Evolutionary conservation across 2,113 vertebrate species (phyloP), one percentile per base, ranked within the genome.

Genomic region (Scomber scombrus): DNA sequence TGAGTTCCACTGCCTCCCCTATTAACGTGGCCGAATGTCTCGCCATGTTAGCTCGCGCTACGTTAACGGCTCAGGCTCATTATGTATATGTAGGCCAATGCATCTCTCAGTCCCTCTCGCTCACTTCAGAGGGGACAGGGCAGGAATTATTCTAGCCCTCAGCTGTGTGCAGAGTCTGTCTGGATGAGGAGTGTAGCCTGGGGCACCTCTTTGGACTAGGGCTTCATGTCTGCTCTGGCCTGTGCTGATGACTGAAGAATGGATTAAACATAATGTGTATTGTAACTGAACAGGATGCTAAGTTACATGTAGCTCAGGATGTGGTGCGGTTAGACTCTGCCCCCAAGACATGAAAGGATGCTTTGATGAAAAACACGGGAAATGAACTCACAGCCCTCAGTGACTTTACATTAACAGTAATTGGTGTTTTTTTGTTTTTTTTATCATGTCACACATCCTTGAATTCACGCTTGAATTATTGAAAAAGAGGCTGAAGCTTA

Each of bases 41-140:
- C 4, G n/a, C 85, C 58, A 14, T 1, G 78, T 91, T 93, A 88
- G 81, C 72, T 80, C 55, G 19, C 69, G 78, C 64, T 68, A 81
- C 2, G 47, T 56, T 62, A 78, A 29, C 45, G 31, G 34, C 82
- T 50, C 46, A 52, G 34, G 77, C 93, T 92, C 91, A 89, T 94
- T 94, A 91, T 57, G 78, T 63, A 74, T 90, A 93, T 93, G 84
- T 91, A 88, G 92, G 93, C 78, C 91, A 93, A 57, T 0, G 26
- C 55, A 43, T 75, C 73, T 58, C 87, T 66, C 52, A 13, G 50
- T 85, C 79, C 78, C 64, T 43, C 80, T 40, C n/a, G 19, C 40
- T 69, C 69, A 64, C 80, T 76, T 88, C 80, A 73, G 78, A 75
- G 29, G 60, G 86, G 86, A 82, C 74, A 14, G 82, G 71, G 52